Conservation (phyloP, 2,113 vertebrate genomes). For the Gallinago jamesoni region DNA sequence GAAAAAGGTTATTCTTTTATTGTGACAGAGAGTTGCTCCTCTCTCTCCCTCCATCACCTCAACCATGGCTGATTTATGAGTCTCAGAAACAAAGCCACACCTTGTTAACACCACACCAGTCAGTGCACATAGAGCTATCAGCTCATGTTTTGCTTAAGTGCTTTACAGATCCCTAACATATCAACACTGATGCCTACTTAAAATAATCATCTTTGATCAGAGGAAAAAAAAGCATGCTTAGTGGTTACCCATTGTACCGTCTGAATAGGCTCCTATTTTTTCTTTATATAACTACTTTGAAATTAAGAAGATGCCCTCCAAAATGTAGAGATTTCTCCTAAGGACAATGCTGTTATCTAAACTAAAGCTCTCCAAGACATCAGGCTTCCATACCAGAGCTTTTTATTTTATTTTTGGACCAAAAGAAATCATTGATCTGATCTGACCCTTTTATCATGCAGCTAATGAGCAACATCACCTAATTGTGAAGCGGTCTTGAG, state of each 20-base stretch:
- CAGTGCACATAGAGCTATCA: background rate
- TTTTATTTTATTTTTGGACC: background rate
- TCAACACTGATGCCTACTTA: background rate
- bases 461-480: background rate
- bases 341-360: background rate
- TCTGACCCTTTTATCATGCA: background rate
- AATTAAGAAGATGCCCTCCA: background rate
- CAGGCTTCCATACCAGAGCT: background rate
- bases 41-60: background rate
- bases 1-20: conserved; percentile 9
- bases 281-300: background rate
- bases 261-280: background rate
- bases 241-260: background rate
- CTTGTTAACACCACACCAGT: conserved; percentile 16
- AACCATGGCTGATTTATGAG: conserved; percentile 11
- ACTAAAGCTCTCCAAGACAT: background rate
- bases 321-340: background rate
- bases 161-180: background rate
- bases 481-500: background rate
- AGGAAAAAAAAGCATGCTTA: background rate
- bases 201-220: conserved; percentile 6
- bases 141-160: background rate
- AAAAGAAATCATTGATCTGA: background rate
- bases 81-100: background rate
- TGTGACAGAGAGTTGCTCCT: background rate